Percentiles rank a stretch among this genome's conserved stretches.
Evolutionary conservation across 2,888 invertebrate species (phyloP).

Genomic region (Drosophila atroscutellata): DNA sequence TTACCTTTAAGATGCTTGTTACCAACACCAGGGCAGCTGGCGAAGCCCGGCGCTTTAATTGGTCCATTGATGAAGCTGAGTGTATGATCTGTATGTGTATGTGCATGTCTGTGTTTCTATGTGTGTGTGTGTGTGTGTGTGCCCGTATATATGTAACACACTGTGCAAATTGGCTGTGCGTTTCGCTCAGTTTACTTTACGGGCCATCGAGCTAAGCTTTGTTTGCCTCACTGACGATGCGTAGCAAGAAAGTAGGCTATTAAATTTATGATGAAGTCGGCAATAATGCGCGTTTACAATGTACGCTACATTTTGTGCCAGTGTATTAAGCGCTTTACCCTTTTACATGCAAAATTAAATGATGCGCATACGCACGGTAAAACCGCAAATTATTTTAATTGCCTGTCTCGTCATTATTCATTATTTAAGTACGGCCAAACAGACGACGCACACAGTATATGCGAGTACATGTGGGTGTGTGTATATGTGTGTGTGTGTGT

Average conservation of each 20-base stretch:
- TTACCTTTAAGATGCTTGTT: slow-evolving; percentile 81
- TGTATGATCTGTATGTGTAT: slow-evolving; percentile 12
- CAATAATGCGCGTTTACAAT: slow-evolving; percentile 5
- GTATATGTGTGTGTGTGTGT: slow-evolving; percentile 12
- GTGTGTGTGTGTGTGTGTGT: slow-evolving; percentile 1
- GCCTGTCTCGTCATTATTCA: slow-evolving; percentile 84
- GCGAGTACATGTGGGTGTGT: slow-evolving; percentile 5
- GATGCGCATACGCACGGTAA: slow-evolving; percentile 83
- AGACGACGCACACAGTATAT: slow-evolving; percentile 52
- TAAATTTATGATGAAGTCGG: not conserved
- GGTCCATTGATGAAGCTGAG: slow-evolving; percentile 79
- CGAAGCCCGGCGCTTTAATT: slow-evolving; percentile 76
- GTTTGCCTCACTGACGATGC: slow-evolving; percentile 21
- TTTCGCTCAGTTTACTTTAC: slow-evolving; percentile 42
- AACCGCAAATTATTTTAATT: slow-evolving; percentile 84
- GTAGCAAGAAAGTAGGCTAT: slow-evolving; percentile 40
- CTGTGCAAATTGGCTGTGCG: slow-evolving; percentile 46
- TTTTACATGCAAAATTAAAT: slow-evolving; percentile 82
- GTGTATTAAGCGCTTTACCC: slow-evolving; percentile 79
- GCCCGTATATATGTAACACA: slow-evolving; percentile 13
- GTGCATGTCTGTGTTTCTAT: not conserved
- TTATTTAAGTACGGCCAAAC: slow-evolving; percentile 81
- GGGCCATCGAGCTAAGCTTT: slow-evolving; percentile 38
- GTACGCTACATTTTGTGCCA: slow-evolving; percentile 42
- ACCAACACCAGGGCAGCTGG: slow-evolving; percentile 56